These are phyloP conservation scores for Baryphthengus martii DNA, from an alignment of 2,113 vertebrate species.

Conservation along the genomic window DNA sequence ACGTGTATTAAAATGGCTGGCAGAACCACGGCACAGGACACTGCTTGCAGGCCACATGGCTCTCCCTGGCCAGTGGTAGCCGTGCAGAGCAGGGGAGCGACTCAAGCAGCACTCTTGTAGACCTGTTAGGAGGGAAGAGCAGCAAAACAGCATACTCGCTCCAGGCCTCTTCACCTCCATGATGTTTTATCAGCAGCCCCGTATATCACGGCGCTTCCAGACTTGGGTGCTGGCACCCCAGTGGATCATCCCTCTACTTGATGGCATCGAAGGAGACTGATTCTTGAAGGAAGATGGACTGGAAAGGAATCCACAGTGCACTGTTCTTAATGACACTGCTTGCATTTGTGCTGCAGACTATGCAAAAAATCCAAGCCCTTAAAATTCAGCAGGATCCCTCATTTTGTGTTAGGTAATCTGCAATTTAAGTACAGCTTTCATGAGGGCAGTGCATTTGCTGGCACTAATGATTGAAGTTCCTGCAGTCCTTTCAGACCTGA, in stretches of 20 bases:
- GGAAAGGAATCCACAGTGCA: neutral
- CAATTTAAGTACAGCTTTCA: neutral
- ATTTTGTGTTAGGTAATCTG: neutral
- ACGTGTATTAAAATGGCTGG: neutral
- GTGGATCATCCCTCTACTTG: neutral
- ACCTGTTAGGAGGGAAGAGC: neutral
- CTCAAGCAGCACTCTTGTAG: neutral
- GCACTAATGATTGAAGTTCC: neutral
- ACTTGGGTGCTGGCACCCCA: neutral
- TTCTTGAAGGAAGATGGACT: neutral
- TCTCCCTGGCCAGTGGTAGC: neutral
- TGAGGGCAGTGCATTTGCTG: neutral
- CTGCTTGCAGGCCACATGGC: neutral
- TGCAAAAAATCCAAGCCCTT: neutral
- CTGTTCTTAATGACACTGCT: neutral
- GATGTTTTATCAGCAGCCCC: neutral
- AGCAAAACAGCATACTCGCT: neutral
- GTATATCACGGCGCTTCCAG: neutral
- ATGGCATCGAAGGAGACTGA: neutral
- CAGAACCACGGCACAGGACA: neutral
- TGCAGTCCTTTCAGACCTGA: neutral
- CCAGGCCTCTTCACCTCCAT: neutral
- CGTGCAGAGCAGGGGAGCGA: rapidly evolving
- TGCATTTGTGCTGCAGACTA: neutral
- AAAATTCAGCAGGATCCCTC: slow-evolving; percentile 5